Conservation (phyloP, 1,140 invertebrate genomes). For the Coboldia fuscipes region DNA sequence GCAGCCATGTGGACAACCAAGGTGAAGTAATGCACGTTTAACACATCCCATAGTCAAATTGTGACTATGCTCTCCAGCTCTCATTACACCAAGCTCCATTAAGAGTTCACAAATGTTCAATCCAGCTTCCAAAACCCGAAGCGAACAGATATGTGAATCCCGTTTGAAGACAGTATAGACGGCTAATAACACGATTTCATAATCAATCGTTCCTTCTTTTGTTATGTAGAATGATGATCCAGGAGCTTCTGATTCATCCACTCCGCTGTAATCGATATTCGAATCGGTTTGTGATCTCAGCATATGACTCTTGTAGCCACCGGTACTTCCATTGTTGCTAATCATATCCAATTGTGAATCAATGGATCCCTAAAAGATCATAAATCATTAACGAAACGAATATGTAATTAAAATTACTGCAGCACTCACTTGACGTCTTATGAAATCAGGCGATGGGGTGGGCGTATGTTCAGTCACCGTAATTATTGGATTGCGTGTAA, state of each 20-base stretch:
- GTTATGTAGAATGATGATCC: constrained; percentile 86
- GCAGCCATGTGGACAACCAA: constrained; percentile 87
- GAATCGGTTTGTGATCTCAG: constrained; percentile 84
- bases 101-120: constrained; percentile 74
- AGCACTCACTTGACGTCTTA: constrained; percentile 42
- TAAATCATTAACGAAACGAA: not conserved
- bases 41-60: constrained; percentile 27
- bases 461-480: constrained; percentile 90
- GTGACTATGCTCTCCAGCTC: constrained; percentile 29
- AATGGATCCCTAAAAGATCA: constrained; percentile 37
- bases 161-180: constrained; percentile 66
- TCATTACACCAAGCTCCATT: constrained; percentile 68
- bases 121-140: constrained; percentile 74
- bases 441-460: constrained; percentile 62
- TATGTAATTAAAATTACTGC: not conserved
- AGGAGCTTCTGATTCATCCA: constrained; percentile 64
- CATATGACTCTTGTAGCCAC: constrained; percentile 24
- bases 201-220: constrained; percentile 81
- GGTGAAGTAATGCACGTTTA: constrained; percentile 49
- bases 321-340: constrained; percentile 27
- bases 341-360: constrained; percentile 58
- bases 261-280: constrained; percentile 67
- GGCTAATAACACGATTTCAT: constrained; percentile 72
- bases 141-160: constrained; percentile 44
- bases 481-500: constrained; percentile 70